Conservation (phyloP, 2,113 vertebrate genomes). For the Atherinomorus stipes region DNA sequence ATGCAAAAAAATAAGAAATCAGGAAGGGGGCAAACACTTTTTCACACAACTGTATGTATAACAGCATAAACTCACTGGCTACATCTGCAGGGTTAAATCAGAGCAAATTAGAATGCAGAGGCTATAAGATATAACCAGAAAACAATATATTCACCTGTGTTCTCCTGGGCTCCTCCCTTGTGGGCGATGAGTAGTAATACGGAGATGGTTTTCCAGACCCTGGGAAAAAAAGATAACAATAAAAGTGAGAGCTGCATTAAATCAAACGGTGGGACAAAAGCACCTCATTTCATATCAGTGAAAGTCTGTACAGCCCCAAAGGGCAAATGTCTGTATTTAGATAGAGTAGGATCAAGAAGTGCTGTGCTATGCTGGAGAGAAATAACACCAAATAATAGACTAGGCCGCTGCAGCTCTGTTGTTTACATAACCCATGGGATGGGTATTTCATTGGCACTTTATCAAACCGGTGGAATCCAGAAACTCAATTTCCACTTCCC, state of each 20-base stretch:
- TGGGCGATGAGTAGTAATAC: constrained; percentile 96
- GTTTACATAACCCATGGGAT: constrained; percentile 64
- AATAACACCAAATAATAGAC: constrained; percentile 55
- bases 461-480: constrained; percentile 64
- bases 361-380: constrained; percentile 26
- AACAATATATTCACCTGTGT: constrained; percentile 87
- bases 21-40: too few species aligned
- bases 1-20: too few species aligned
- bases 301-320: constrained; percentile 33
- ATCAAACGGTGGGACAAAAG: constrained; percentile 25
- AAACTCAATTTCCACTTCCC: constrained; percentile 61
- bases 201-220: constrained; percentile 94
- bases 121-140: constrained; percentile 1
- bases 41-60: too few species aligned
- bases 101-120: neutral
- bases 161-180: constrained; percentile 92
- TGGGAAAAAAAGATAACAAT: constrained; percentile 60
- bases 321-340: constrained; percentile 61
- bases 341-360: constrained; percentile 54
- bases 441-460: constrained; percentile 59
- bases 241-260: constrained; percentile 3
- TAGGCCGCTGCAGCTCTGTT: constrained; percentile 41
- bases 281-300: constrained; percentile 41
- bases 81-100: neutral
- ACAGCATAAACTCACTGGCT: neutral